Conservation (phyloP, 2,888 invertebrate genomes). For the Bruchidius siliquastri region DNA sequence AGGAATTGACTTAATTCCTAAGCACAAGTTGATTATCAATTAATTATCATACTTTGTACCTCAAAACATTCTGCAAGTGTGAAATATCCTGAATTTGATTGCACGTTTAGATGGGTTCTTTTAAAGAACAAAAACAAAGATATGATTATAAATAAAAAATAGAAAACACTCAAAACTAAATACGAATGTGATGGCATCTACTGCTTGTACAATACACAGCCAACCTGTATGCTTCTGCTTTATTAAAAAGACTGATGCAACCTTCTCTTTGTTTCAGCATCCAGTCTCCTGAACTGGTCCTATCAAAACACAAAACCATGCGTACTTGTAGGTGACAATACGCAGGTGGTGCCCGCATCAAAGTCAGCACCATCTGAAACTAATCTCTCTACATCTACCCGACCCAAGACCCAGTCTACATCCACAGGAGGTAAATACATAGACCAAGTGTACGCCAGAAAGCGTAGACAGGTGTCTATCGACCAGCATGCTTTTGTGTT, state of each 20-base stretch:
- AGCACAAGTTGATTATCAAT: too few species aligned
- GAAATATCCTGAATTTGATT: too few species aligned
- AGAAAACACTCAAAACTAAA: too few species aligned
- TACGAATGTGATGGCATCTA: too few species aligned
- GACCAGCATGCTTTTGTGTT: constrained; percentile 43
- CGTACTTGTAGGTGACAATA: constrained; percentile 76
- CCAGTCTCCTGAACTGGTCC: constrained; percentile 80
- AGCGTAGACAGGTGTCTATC: constrained; percentile 60
- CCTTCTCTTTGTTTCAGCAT: constrained; percentile 53
- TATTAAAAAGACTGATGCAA: neutral
- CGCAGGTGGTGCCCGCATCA: constrained; percentile 63
- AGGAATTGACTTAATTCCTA: too few species aligned
- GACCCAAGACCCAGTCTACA: constrained; percentile 55
- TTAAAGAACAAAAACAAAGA: too few species aligned
- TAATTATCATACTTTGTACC: too few species aligned
- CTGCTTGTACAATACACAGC: too few species aligned
- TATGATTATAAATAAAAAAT: too few species aligned
- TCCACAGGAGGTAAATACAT: constrained; percentile 51
- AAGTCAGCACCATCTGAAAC: constrained; percentile 61
- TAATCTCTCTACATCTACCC: constrained; percentile 65
- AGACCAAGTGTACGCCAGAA: constrained; percentile 54
- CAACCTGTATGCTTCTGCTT: neutral
- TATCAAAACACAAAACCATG: constrained; percentile 79
- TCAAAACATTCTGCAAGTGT: too few species aligned
- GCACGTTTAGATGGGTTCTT: too few species aligned